These are phyloP conservation scores for Papilio machaon DNA, from an alignment of 1,140 invertebrate species.

Conservation along the genomic window DNA sequence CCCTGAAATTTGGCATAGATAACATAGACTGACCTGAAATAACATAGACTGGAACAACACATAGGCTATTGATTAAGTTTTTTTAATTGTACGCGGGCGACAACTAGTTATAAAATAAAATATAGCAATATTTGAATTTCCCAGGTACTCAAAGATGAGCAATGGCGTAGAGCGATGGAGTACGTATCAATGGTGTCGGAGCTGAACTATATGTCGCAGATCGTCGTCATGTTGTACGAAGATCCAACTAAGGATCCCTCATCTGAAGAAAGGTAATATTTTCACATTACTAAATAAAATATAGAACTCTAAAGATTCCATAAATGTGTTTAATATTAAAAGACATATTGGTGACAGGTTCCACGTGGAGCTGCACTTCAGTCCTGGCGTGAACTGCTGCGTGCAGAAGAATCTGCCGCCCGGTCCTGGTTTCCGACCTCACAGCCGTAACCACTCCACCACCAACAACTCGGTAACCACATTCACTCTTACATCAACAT, in stretches of 20 bases:
- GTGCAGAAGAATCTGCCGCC: slow-evolving; percentile 96
- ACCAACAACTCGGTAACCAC: slow-evolving; percentile 77
- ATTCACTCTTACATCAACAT: not conserved
- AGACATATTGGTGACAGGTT: slow-evolving; percentile 81
- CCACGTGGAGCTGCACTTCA: slow-evolving; percentile 98
- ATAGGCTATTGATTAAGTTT: too few relatives aligned
- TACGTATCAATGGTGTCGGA: slow-evolving; percentile 98
- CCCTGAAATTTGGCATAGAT: too few relatives aligned
- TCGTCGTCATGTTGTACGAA: slow-evolving; percentile 99
- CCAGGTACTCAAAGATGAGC: slow-evolving; percentile 94
- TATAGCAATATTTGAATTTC: not conserved
- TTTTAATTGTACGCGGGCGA: too few relatives aligned
- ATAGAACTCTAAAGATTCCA: not conserved
- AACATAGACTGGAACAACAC: too few relatives aligned
- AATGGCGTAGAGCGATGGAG: slow-evolving; percentile 99
- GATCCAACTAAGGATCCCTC: slow-evolving; percentile 97
- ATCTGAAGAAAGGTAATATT: slow-evolving; percentile 88
- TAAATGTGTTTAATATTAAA: not conserved
- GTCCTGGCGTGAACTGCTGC: slow-evolving; percentile 97
- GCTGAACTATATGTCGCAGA: slow-evolving; percentile 99
- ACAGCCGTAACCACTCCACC: slow-evolving; percentile 91
- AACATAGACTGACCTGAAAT: too few relatives aligned
- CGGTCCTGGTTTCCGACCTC: slow-evolving; percentile 95
- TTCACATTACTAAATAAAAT: not conserved
- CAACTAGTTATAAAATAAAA: too few relatives aligned